Percentiles rank a stretch among this genome's conserved stretches.
phyloP scores from a whole-genome alignment of 2,888 invertebrate species.

The Pollenia labialis region DNA sequence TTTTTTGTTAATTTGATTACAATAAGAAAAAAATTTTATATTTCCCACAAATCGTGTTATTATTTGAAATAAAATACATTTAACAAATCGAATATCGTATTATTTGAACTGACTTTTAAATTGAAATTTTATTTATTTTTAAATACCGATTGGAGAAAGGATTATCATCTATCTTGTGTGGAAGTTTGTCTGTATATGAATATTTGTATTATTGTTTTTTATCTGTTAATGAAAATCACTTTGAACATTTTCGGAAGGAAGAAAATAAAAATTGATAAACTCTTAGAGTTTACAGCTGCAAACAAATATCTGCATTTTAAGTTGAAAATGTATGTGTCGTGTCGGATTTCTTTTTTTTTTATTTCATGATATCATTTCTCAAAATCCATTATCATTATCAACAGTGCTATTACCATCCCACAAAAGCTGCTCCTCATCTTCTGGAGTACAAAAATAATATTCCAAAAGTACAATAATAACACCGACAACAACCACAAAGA shows the following conservation, averaged over 20 bases:
- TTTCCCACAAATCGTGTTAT: slow-evolving; percentile 4
- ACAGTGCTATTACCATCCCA: slow-evolving; percentile 58
- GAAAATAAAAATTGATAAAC: not conserved
- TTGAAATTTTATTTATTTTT: slow-evolving; percentile 36
- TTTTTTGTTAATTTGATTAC: too few species aligned
- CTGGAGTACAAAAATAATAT: slow-evolving; percentile 32
- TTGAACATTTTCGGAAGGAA: slow-evolving; percentile 12
- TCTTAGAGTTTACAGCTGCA: too few species aligned
- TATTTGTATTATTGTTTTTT: slow-evolving; percentile 11
- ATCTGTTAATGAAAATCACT: slow-evolving; percentile 33
- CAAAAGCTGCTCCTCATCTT: slow-evolving; percentile 53
- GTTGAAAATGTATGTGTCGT: not conserved
- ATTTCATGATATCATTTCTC: slow-evolving; percentile 60
- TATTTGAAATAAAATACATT: slow-evolving; percentile 16
- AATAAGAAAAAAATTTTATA: not conserved
- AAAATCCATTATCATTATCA: slow-evolving; percentile 61
- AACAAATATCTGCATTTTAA: too few species aligned
- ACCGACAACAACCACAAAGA: not conserved
- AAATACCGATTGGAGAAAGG: slow-evolving; percentile 29
- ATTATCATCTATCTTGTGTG: not conserved
- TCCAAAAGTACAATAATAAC: slow-evolving; percentile 27
- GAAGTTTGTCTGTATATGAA: not conserved
- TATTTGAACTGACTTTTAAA: slow-evolving; percentile 27
- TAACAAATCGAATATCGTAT: not conserved
- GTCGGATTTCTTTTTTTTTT: slow-evolving; percentile 10